Conservation (phyloP, 1,140 invertebrate genomes). For the Scaptomyza hsui region DNA sequence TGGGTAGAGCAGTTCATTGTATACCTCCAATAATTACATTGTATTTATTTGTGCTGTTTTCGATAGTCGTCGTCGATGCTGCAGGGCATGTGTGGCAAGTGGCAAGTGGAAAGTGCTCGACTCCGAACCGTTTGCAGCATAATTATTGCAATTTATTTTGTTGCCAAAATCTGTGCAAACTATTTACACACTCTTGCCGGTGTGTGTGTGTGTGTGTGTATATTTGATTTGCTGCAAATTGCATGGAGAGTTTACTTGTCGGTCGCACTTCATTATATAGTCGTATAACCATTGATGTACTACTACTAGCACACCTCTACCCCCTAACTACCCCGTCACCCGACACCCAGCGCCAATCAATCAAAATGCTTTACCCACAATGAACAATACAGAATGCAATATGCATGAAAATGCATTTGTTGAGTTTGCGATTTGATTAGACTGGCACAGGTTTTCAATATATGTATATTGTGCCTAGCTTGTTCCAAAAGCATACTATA, state of each 20-base stretch:
- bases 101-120: conserved; percentile 43
- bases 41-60: conserved; percentile 73
- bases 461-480: neutral
- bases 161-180: conserved; percentile 69
- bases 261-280: conserved; percentile 68
- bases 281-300: conserved; percentile 22
- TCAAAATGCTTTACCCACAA: conserved; percentile 41
- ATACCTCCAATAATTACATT: conserved; percentile 77
- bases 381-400: conserved; percentile 31
- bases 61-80: conserved; percentile 46
- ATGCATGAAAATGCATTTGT: conserved; percentile 51
- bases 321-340: neutral
- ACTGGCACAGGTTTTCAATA: neutral
- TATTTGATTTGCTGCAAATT: conserved; percentile 68
- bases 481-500: neutral
- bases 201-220: neutral
- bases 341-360: conserved; percentile 53
- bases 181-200: conserved; percentile 44
- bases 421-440: conserved; percentile 53
- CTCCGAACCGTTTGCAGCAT: conserved; percentile 48
- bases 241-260: conserved; percentile 57
- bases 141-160: conserved; percentile 78
- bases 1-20: conserved; percentile 50
- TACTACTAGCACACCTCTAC: neutral
- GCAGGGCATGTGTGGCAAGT: conserved; percentile 35